Evolutionary conservation across 2,113 vertebrate species (phyloP), one percentile per base, ranked within the genome.

Genomic region (Mohoua ochrocephala): DNA sequence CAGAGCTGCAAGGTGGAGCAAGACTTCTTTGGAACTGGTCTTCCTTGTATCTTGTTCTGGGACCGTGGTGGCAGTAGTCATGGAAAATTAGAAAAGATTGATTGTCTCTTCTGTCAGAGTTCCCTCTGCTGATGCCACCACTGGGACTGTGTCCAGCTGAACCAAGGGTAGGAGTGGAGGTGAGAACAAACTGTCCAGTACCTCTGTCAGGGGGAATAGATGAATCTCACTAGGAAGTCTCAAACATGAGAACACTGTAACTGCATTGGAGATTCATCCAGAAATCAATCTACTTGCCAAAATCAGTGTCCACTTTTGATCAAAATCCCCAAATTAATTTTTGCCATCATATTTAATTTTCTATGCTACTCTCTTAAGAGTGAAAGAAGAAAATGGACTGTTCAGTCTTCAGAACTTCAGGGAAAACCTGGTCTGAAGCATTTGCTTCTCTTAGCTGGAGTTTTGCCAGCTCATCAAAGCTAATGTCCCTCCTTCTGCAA

Each of bases 401-500:
- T 63, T 52, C 19, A 30, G 15, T n/a, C 84, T 76, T 80, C 39
- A 85, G 59, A 91, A 77, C 60, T 67, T 86, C 47, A 84, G 63
- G 33, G 35, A 90, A 33, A 93, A 81, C 39, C 10, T 49, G 15
- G 10, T 70, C 44, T 91, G 73, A 39, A 47, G 7, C 23, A 45
- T 91, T 91, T 86, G 7, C 59, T 88, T 80, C 33, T 83, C n/a
- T 86, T 80, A 77, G 19, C 50, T 89, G 88, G 80, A 81, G 19
- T 75, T 80, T 59, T 59, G 49, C 79, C 88, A 91, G n/a, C n/a
- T 89, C 65, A 68, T 84, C 76, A 87, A 70, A 92, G 47, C 49
- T 93, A 89, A 91, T 81, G 92, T 78, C 41, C 28, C 31, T 91
- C 49, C 56, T 91, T 86, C 86, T 84, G 53, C 76, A 95, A 87